These are phyloP conservation scores for Tamias sibiricus DNA, from an alignment of 2,113 vertebrate species.

Conservation along the genomic window DNA sequence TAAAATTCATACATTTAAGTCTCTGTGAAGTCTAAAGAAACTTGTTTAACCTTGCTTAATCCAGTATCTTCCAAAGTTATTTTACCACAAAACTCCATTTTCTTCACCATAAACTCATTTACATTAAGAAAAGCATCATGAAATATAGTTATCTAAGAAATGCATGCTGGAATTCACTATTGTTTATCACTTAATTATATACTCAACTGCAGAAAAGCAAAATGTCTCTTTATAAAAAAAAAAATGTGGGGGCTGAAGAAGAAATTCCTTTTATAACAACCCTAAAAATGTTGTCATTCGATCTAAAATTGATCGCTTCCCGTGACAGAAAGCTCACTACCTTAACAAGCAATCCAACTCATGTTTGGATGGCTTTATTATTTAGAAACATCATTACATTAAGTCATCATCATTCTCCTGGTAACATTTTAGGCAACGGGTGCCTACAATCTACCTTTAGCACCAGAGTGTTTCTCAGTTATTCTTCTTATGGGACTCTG, in stretches of 20 bases:
- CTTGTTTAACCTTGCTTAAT: not conserved
- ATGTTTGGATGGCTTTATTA: not conserved
- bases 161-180: not conserved
- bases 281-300: not conserved
- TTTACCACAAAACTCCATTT: not conserved
- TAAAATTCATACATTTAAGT: conserved; percentile 8
- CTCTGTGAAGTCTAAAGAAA: conserved; percentile 37
- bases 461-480: not conserved
- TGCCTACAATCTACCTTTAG: conserved; percentile 35
- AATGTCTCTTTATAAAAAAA: conserved; percentile 4
- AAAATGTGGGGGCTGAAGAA: not conserved
- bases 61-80: conserved; percentile 35
- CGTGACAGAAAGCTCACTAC: not conserved
- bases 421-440: not conserved
- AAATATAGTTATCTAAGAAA: conserved; percentile 36
- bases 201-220: not conserved
- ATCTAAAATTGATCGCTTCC: not conserved
- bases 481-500: not conserved
- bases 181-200: conserved; percentile 27
- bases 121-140: conserved; percentile 42
- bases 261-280: not conserved
- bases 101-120: not conserved
- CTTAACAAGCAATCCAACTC: not conserved
- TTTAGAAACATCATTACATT: conserved; percentile 20
- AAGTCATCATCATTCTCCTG: not conserved